Conservation (phyloP, 2,797 vertebrate genomes). For the Pteronotus mesoamericanus region DNA sequence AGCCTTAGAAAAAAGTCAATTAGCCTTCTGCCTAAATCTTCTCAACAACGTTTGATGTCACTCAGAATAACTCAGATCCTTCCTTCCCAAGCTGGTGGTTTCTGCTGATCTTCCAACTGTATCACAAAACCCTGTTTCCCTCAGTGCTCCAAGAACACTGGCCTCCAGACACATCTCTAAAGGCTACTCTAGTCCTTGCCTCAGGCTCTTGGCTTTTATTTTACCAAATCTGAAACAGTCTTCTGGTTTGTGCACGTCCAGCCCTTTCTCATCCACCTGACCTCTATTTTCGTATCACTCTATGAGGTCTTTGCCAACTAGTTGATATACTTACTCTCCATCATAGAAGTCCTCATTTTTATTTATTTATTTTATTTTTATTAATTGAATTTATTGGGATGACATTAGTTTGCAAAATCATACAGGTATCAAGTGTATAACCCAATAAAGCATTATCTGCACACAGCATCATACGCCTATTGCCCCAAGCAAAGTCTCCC, state of each 20-base stretch:
- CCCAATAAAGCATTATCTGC: neutral
- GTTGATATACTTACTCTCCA: neutral
- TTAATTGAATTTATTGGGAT: neutral
- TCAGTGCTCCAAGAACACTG: neutral
- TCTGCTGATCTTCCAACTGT: neutral
- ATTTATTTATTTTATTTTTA: neutral
- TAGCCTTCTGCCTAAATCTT: neutral
- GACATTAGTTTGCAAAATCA: neutral
- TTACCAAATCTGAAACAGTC: neutral
- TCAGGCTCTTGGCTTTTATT: accelerated
- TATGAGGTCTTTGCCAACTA: neutral
- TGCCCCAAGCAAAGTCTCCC: neutral
- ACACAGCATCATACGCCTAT: neutral
- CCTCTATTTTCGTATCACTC: neutral
- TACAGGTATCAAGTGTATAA: neutral
- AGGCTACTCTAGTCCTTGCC: accelerated
- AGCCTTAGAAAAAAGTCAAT: neutral
- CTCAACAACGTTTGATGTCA: neutral
- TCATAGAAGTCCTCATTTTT: neutral
- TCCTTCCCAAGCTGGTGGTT: neutral
- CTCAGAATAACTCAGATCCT: neutral
- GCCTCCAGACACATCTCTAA: neutral
- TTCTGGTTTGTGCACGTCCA: neutral
- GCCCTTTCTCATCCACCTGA: neutral
- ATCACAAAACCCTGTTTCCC: neutral